Base-by-base conservation (phyloP, 2,888 invertebrate species). In the Lasioglossum malachurum region DNA sequence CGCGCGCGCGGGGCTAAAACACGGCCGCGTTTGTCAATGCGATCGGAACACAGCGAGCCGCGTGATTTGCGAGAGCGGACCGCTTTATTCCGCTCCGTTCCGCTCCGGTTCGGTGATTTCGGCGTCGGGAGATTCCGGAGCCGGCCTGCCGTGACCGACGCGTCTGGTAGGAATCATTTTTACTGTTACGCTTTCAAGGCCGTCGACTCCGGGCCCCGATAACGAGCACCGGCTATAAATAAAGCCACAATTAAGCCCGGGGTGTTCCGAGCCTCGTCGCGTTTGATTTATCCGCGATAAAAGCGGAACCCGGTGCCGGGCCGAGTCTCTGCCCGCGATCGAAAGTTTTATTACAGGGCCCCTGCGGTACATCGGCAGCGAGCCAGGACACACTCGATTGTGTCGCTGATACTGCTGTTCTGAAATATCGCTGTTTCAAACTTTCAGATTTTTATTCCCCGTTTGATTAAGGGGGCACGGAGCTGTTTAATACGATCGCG, bases 101-200 rank as follows among this genome's bases (percentile, higher is more conserved):
- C 53, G 53, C 23, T 64, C 14, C 64, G 31, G 5, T 31, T 19
- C 19, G 35, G 67, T 84, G 85, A 84, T 82, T 83, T 79, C 41
- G 84, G 73, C 49, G 72, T 64, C 35, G 35, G 38, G 49, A 81
- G 78, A 89, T 84, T 87, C 89, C 82, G 79, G 27, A 76, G 80
- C 53, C 81, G 83, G 69, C 74, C 75, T 84, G 78, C 72, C 88
- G 88, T 86, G 83, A 87, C 89, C 77, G 80, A 23, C 38, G 69
- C 35, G 69, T 38, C 46, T 35, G 77, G 75, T 71, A 80, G 82
- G 31, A 89, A 83, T 87, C 73, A 72, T 86, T 83, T 83, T 67
- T 83, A 87, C 87, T 80, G 80, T 88, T 89, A 86, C 73, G 78
- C 75, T 79, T 82, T 84, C 87, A 89, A 88, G 88, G 89, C 73